Conservation (phyloP, 2,888 invertebrate genomes). For the Cheilosia grossa region DNA sequence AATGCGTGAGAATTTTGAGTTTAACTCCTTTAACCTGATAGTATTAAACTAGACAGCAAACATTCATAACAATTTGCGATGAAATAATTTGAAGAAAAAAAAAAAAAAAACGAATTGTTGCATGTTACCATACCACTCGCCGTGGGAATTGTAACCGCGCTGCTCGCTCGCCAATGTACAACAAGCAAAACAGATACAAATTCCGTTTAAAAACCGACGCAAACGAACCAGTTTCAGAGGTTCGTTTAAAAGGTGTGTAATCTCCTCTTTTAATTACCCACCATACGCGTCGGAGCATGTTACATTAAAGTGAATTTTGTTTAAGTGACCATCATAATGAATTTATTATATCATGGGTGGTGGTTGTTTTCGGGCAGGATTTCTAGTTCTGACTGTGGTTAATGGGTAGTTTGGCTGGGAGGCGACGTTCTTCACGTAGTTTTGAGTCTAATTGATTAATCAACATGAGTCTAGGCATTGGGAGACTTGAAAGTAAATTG, state of each 20-base stretch:
- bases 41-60: background rate
- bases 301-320: slow-evolving; percentile 55
- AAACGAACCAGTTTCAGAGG: slow-evolving; percentile 65
- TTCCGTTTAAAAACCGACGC: slow-evolving; percentile 60
- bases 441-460: slow-evolving; percentile 1
- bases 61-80: slow-evolving; percentile 56
- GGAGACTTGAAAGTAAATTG: too few species aligned
- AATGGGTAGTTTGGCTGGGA: background rate
- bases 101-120: slow-evolving; percentile 34
- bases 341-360: slow-evolving; percentile 60
- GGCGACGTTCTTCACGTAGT: background rate
- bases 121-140: slow-evolving; percentile 50
- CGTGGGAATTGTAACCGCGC: slow-evolving; percentile 65
- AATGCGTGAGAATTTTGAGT: slow-evolving; percentile 63
- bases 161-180: slow-evolving; percentile 3
- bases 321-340: slow-evolving; percentile 33
- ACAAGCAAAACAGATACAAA: slow-evolving; percentile 46
- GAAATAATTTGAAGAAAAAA: slow-evolving; percentile 34
- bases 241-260: slow-evolving; percentile 70
- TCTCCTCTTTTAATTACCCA: slow-evolving; percentile 68
- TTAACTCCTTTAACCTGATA: slow-evolving; percentile 47
- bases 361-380: slow-evolving; percentile 30
- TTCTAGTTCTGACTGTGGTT: slow-evolving; percentile 18
- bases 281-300: slow-evolving; percentile 67
- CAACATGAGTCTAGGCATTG: background rate